These are phyloP conservation scores for Sylvietta virens DNA, from an alignment of 2,113 vertebrate species.

Conservation along the genomic window DNA sequence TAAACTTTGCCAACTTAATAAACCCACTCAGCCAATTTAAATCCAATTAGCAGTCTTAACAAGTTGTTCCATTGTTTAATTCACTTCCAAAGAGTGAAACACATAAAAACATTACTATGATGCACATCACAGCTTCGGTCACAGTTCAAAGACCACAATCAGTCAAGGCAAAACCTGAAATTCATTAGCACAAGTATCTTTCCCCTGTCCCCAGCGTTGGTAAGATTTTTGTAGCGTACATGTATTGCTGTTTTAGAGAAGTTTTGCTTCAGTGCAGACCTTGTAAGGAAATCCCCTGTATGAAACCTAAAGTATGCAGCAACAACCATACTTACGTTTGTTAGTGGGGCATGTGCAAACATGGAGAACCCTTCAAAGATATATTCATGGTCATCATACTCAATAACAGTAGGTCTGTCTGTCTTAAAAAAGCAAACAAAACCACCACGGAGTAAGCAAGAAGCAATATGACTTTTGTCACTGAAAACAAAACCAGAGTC, in stretches of 20 bases:
- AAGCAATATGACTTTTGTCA: neutral
- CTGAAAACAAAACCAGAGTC: neutral
- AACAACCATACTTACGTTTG: conserved; percentile 79
- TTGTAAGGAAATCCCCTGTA: neutral
- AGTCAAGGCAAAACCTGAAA: conserved; percentile 5
- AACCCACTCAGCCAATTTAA: neutral
- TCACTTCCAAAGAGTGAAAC: conserved; percentile 29
- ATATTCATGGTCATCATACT: conserved; percentile 98
- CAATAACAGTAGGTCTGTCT: conserved; percentile 94
- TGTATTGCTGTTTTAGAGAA: neutral
- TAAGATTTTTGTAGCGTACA: neutral
- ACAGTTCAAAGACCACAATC: neutral
- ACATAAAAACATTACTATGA: neutral
- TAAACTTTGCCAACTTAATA: conserved; percentile 13
- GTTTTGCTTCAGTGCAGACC: neutral
- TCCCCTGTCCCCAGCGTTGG: neutral
- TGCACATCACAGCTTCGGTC: neutral
- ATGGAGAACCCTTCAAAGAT: conserved; percentile 99
- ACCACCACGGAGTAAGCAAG: neutral
- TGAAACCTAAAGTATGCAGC: neutral
- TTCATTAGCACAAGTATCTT: neutral
- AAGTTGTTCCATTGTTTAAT: conserved; percentile 29
- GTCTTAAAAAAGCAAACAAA: conserved; percentile 78
- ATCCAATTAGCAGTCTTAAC: conserved; percentile 18
- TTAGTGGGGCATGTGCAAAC: conserved; percentile 91